phyloP scores from a whole-genome alignment of 2,797 vertebrate genomes.

The Morelia viridis region DNA sequence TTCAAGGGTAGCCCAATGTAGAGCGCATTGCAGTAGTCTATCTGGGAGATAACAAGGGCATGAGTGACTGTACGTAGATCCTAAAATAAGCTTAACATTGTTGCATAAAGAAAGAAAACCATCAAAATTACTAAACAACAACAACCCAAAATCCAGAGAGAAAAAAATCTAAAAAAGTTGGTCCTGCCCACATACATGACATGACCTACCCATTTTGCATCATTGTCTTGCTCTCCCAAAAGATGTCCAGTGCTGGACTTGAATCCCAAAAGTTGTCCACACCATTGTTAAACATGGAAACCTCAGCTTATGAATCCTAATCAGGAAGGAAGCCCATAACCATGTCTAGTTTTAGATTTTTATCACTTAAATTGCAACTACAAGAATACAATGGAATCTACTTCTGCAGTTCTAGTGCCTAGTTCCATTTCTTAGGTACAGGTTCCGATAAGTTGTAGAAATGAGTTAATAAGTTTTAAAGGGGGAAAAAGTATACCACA shows the following conservation, averaged over 20 bases:
- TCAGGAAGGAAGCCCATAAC: background rate
- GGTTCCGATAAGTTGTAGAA: background rate
- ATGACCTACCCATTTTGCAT: no score
- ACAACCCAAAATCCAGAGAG: background rate
- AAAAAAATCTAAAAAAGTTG: background rate
- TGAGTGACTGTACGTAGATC: no score
- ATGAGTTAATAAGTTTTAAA: background rate
- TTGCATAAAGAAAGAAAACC: background rate
- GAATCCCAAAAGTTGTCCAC: no score
- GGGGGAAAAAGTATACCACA: background rate
- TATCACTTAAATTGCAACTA: background rate
- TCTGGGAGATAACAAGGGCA: no score
- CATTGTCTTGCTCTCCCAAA: no score
- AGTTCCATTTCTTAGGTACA: background rate
- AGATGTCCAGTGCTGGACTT: no score
- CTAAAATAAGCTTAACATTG: background rate
- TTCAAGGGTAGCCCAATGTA: no score
- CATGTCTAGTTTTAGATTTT: background rate
- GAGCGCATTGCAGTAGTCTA: no score
- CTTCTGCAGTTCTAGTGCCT: background rate
- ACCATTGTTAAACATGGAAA: background rate
- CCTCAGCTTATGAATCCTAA: background rate
- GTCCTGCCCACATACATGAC: background rate
- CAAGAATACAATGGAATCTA: background rate
- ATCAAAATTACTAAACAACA: background rate